Evolutionary conservation across 2,113 vertebrate genomes (phyloP).

Genomic region (Dasyprocta punctata): DNA sequence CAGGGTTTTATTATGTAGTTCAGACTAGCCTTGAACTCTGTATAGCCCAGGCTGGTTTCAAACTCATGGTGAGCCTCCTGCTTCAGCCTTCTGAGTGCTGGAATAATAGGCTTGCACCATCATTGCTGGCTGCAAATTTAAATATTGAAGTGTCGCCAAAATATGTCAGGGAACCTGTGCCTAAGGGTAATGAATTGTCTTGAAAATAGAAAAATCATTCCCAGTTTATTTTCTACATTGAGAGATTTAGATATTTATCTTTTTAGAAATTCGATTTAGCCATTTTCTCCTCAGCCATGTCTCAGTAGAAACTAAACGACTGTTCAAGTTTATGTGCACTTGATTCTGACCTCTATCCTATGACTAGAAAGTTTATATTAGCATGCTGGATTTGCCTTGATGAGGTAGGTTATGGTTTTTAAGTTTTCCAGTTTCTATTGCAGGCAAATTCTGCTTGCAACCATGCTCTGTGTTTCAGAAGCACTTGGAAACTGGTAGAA

Average conservation of each 20-base stretch:
- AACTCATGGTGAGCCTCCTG: neutral
- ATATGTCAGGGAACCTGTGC: neutral
- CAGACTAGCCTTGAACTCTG: neutral
- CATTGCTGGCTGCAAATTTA: neutral
- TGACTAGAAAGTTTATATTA: neutral
- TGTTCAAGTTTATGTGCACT: neutral
- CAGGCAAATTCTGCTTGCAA: neutral
- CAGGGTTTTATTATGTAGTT: neutral
- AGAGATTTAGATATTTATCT: neutral
- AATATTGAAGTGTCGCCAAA: neutral
- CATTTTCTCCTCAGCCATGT: neutral
- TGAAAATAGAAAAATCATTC: constrained; percentile 4
- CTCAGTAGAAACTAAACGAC: neutral
- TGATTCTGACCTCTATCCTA: neutral
- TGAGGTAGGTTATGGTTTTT: neutral
- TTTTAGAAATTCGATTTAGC: constrained; percentile 28
- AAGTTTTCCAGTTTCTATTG: neutral
- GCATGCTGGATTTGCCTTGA: neutral
- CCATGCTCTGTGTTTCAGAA: constrained; percentile 28
- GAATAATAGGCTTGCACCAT: neutral
- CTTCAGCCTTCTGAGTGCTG: neutral
- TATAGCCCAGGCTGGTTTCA: neutral
- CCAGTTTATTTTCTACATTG: constrained; percentile 19
- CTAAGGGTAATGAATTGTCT: neutral
- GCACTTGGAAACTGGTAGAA: neutral